These are phyloP conservation scores for Echinometra lucunter DNA, from an alignment of 53 echinoderm and acorn worm species.

Conservation along the genomic window DNA sequence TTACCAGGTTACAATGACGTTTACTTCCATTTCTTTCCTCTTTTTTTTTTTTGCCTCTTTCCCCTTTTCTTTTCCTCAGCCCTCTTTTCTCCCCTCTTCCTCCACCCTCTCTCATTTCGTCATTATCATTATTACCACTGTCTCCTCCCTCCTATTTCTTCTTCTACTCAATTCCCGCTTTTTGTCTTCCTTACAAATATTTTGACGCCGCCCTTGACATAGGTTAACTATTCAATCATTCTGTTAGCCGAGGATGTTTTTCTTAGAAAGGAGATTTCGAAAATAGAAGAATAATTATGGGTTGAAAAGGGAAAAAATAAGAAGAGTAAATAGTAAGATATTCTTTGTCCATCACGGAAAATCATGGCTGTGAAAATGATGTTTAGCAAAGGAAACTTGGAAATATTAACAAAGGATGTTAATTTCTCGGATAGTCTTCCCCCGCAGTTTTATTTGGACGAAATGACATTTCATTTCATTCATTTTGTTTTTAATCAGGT, in stretches of 20 bases:
- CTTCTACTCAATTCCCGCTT: too few relatives aligned
- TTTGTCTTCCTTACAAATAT: neutral
- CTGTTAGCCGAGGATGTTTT: neutral
- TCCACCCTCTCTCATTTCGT: neutral
- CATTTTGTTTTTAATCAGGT: too few relatives aligned
- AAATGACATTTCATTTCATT: too few relatives aligned
- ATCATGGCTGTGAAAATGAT: conserved; percentile 3
- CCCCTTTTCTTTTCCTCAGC: neutral
- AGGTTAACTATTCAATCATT: neutral
- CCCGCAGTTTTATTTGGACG: neutral
- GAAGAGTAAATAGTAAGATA: neutral
- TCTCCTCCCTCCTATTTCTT: neutral
- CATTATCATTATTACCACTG: neutral
- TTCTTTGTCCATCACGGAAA: conserved; percentile 14
- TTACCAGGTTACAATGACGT: too few relatives aligned
- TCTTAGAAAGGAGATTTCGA: neutral
- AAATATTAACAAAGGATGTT: conserved; percentile 33
- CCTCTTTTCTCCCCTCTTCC: too few relatives aligned
- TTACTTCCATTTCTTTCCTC: too few relatives aligned
- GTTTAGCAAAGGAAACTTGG: conserved; percentile 1
- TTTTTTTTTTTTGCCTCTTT: too few relatives aligned
- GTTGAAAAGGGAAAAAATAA: neutral
- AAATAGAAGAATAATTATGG: neutral
- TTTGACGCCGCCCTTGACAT: too few relatives aligned
- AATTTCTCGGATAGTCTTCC: neutral